Evolutionary conservation across 2,113 vertebrate species (phyloP), one percentile per base, ranked within the genome.

Genomic region (Chrysemys picta): DNA sequence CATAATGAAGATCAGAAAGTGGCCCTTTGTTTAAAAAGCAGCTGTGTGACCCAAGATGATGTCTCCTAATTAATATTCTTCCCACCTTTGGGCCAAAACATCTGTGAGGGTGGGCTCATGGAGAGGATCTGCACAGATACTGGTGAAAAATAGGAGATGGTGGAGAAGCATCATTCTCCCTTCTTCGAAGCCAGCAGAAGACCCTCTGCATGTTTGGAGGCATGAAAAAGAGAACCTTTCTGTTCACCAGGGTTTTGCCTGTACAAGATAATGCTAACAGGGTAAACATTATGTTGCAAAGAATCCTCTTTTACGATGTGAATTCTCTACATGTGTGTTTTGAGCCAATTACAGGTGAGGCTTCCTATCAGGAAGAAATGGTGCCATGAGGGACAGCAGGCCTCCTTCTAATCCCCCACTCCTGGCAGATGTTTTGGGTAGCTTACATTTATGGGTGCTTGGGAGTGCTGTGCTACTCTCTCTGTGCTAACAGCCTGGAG

Each of bases 351-450:
- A 86, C 42, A 95, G 45, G 62, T 10, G 65, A 47, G 79, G 80
- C 83, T 75, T 69, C 80, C 81, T 29, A 0, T 59, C 88, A 81
- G 14, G 89, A 42, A 3, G 17, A 38, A 72, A 72, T 72, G 65
- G 19, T 92, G 90, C 76, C 83, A 93, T 50, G 93, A 91, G 38
- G 91, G 62, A 95, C 76, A 53, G 81, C 88, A 85, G 72, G 94
- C 65, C 85, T 65, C 89, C 87, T 76, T 38, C 80, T 57, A 94
- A 92, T 45, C 82, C 94, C 80, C 59, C 84, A 6, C 80, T 80
- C 78, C 82, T 89, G 62, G 91, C 35, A 89, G 88, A 92, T 94
- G 90, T 50, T 82, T 22, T 50, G 83, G 93, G 57, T 88, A 80
- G 49, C 21, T 94, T 57, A 13, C 49, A 91, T 45, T 42, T 72